Evolutionary conservation across 2,113 vertebrate genomes (phyloP), one percentile per base, ranked within the genome.

Genomic region (Recurvirostra avosetta): DNA sequence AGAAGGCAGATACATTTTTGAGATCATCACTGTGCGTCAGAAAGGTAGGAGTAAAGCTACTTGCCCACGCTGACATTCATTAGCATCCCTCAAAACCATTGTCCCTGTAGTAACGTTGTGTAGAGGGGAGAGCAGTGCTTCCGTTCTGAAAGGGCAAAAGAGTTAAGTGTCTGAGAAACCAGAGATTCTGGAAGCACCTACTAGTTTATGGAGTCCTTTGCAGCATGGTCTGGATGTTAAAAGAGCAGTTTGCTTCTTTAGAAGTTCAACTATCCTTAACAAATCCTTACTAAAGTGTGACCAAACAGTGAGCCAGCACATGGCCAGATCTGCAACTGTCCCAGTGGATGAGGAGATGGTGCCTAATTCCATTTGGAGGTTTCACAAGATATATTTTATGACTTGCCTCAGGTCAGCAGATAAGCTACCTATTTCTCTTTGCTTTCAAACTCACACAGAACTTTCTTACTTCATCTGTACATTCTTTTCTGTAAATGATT

Each of bases 281-380:
- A 34, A 85, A 32, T 14, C 58, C 47, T 41, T 26, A 22, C 6
- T 23, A 5, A 32, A 66, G 15, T 47, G 34, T 45, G n/a, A 74
- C 18, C 32, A 23, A n/a, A 26, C 20, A 50, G 47, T 15, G 32
- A 68, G 61, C n/a, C 15, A 12, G 6, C 2, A 0, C 5, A 0
- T 14, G 65, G 29, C 30, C 68, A 49, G 68, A 20, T 21, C 62
- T 15, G 17, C 52, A 34, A 0, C 2, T 36, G 25, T 41, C 45
- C 53, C 2, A 0, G 22, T 8, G 43, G 41, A 7, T 12, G 8
- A 19, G 25, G 34, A 56, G 4, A 5, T 9, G 58, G 52, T 45
- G 27, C 52, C 36, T 30, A 8, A 10, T 66, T n/a, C 75, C 5
- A 9, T 15, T 36, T 5, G 12, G 11, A 76, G 25, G 16, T 26